A percentile compares a stretch with the other conserved stretches of the same genome.
phyloP scores from a whole-genome alignment of 1,140 invertebrate genomes.

The Drosophila gunungcola region DNA sequence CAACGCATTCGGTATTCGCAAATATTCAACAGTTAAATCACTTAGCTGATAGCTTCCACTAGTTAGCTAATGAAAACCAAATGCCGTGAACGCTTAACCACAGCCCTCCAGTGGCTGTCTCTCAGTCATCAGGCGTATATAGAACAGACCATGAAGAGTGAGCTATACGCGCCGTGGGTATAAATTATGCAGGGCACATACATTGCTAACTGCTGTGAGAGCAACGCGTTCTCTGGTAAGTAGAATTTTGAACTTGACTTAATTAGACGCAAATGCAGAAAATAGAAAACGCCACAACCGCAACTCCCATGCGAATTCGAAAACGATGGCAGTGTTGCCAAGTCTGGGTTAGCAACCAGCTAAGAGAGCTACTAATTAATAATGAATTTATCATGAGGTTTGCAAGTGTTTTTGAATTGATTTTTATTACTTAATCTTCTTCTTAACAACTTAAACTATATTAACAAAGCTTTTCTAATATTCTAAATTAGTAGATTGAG shows the following conservation, averaged over 20 bases:
- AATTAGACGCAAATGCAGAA: conserved; percentile 69
- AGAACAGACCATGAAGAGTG: conserved; percentile 1
- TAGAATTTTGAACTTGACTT: conserved; percentile 76
- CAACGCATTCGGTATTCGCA: conserved; percentile 45
- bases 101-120: background rate
- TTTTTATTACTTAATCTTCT: no score
- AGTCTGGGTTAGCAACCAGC: conserved; percentile 3
- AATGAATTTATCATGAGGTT: no score
- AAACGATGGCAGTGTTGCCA: conserved; percentile 14
- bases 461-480: no score
- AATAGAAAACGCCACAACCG: conserved; percentile 62
- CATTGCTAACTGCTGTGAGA: conserved; percentile 24
- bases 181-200: conserved; percentile 68
- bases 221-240: conserved; percentile 55
- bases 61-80: conserved; percentile 59
- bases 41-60: conserved; percentile 31
- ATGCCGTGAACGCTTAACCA: conserved; percentile 30
- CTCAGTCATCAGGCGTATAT: background rate
- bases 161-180: conserved; percentile 25
- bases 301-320: conserved; percentile 30
- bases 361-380: background rate
- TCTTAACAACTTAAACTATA: no score
- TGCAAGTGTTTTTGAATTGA: background rate
- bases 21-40: conserved; percentile 66
- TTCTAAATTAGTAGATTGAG: no score